Evolutionary conservation across 2,797 vertebrate genomes (phyloP).

Genomic region (Prunella strophiata): DNA sequence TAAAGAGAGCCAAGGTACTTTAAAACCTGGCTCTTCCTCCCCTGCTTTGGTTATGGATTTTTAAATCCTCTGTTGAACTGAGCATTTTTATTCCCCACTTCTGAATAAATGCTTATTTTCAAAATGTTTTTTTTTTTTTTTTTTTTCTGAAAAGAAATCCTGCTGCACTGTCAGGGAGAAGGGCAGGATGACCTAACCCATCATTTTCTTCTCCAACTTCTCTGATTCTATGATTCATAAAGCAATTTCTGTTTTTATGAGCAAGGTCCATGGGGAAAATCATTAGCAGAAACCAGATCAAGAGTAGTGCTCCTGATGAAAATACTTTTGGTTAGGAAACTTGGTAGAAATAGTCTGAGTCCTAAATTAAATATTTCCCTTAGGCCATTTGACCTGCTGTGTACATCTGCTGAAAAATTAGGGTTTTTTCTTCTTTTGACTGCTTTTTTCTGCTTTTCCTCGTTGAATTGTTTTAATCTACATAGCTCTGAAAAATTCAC

Average conservation of each 20-base stretch:
- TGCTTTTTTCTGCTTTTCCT: conserved; percentile 25
- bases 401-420: conserved; percentile 17
- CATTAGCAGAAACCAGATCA: conserved; percentile 56
- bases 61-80: neutral
- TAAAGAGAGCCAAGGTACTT: neutral
- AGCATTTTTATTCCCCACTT: neutral
- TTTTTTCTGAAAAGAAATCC: neutral
- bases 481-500: conserved; percentile 3
- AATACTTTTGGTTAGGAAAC: conserved; percentile 56
- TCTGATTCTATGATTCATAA: conserved; percentile 68
- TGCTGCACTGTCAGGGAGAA: conserved; percentile 23
- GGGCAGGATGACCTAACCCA: conserved; percentile 59
- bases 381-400: conserved; percentile 28
- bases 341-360: conserved; percentile 28
- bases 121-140: neutral
- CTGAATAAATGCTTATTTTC: conserved; percentile 13
- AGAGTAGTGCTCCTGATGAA: conserved; percentile 41
- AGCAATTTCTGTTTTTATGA: conserved; percentile 61
- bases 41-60: neutral
- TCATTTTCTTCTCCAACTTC: conserved; percentile 64
- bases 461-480: conserved; percentile 48
- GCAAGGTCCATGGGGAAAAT: conserved; percentile 50
- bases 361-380: conserved; percentile 41
- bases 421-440: neutral
- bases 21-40: neutral